phyloP scores from a whole-genome alignment of 1,140 invertebrate genomes.

The Macrostomum lignano region DNA sequence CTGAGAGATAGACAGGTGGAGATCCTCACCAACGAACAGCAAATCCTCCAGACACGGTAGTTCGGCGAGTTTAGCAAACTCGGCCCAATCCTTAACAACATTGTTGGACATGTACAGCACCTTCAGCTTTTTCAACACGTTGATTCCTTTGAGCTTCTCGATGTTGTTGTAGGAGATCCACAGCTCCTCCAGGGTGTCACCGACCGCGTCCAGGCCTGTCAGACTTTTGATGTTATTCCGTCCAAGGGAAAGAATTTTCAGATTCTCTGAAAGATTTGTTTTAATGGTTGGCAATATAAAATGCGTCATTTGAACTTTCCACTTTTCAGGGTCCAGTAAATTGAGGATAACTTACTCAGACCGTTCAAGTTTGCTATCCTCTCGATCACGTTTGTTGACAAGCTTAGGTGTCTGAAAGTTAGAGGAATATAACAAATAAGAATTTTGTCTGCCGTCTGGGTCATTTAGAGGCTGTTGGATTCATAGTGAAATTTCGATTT shows the following conservation, averaged over 20 bases:
- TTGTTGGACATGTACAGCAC: constrained; percentile 49
- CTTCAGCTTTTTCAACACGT: constrained; percentile 41
- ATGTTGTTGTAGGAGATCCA: constrained; percentile 67
- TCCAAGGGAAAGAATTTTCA: constrained; percentile 52
- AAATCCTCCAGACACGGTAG: constrained; percentile 37
- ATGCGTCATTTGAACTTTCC: constrained; percentile 1
- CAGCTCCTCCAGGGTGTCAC: constrained; percentile 50
- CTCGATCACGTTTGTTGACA: constrained; percentile 72
- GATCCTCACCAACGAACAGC: constrained; percentile 34
- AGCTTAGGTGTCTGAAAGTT: constrained; percentile 40
- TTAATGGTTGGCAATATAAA: neutral
- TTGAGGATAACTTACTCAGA: constrained; percentile 31
- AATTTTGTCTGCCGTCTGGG: too few relatives aligned
- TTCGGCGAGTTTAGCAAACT: constrained; percentile 41
- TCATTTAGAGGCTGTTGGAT: too few relatives aligned
- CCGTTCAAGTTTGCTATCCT: constrained; percentile 52
- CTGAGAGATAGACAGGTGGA: too few relatives aligned
- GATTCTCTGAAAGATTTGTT: constrained; percentile 32
- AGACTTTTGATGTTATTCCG: constrained; percentile 69
- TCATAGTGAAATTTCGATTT: too few relatives aligned
- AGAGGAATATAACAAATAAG: constrained; percentile 7
- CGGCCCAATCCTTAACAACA: constrained; percentile 49
- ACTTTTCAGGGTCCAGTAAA: too few relatives aligned
- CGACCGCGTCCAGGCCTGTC: constrained; percentile 48
- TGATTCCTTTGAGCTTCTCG: constrained; percentile 53